These are phyloP conservation scores for Phorcus lineatus DNA, from an alignment of 2,888 invertebrate genomes.

Conservation along the genomic window DNA sequence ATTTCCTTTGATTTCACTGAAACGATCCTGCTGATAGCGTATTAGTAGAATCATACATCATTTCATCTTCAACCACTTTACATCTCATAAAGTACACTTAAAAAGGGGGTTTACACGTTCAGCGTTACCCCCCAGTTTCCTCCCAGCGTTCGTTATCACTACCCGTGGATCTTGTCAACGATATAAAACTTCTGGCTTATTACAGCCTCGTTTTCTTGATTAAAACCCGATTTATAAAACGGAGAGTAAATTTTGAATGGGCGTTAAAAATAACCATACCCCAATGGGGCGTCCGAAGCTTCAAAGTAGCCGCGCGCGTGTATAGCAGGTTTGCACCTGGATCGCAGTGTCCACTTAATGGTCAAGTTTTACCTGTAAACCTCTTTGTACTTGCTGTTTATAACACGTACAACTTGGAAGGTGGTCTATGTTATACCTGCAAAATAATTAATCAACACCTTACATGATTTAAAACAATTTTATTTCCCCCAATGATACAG, in stretches of 20 bases:
- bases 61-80: too few relatives aligned
- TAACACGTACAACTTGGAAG: background rate
- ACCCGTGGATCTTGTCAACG: too few relatives aligned
- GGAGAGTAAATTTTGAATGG: constrained; percentile 12
- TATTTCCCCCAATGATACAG: background rate
- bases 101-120: too few relatives aligned
- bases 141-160: too few relatives aligned
- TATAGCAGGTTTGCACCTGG: background rate
- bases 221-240: background rate
- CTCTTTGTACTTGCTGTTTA: background rate
- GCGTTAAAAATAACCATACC: background rate
- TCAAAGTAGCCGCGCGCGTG: constrained; percentile 13
- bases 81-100: too few relatives aligned
- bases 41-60: too few relatives aligned
- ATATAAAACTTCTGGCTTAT: too few relatives aligned
- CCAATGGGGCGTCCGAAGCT: background rate
- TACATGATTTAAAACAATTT: constrained; percentile 1
- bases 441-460: constrained; percentile 23
- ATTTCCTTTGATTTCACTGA: too few relatives aligned
- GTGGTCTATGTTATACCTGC: background rate
- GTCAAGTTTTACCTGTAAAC: background rate
- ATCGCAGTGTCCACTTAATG: background rate
- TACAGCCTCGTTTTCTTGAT: background rate
- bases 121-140: too few relatives aligned
- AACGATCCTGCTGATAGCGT: too few relatives aligned